A percentile compares a stretch with the other conserved stretches of the same genome.
Evolutionary conservation across 2,888 invertebrate genomes (phyloP).

Genomic region (Callimorpha dominula): DNA sequence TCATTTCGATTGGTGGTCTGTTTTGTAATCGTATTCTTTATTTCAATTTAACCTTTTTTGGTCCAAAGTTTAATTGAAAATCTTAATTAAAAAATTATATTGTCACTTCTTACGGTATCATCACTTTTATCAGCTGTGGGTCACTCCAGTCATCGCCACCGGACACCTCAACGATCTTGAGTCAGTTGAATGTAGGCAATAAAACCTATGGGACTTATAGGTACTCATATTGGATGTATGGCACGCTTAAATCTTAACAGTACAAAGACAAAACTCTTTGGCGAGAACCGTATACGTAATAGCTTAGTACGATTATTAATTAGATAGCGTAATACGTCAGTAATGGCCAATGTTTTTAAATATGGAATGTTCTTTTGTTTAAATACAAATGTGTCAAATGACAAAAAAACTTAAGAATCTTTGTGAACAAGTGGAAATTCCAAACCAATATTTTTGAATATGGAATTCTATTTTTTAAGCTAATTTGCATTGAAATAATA

Average conservation of each 20-base stretch:
- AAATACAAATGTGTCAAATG: no score
- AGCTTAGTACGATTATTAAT: no score
- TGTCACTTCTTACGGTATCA: background rate
- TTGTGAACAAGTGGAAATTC: no score
- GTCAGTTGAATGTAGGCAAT: background rate
- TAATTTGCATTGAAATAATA: background rate
- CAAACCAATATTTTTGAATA: background rate
- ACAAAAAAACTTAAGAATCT: no score
- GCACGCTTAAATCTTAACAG: no score
- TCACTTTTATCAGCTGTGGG: background rate
- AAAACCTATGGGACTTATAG: no score
- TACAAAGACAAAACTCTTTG: no score
- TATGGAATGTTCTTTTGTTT: no score
- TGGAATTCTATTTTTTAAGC: background rate
- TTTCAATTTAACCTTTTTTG: constrained; percentile 9
- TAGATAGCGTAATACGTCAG: no score
- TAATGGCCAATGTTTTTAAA: no score
- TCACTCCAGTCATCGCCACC: background rate
- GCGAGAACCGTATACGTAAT: no score
- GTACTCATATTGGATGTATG: no score
- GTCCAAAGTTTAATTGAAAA: background rate
- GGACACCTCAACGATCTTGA: background rate
- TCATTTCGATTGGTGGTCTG: background rate
- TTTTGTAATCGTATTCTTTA: constrained; percentile 1
- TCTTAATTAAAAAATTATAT: constrained; percentile 6